Evolutionary conservation across 1,140 invertebrate genomes (phyloP).

Genomic region (Leptopilina boulardi): DNA sequence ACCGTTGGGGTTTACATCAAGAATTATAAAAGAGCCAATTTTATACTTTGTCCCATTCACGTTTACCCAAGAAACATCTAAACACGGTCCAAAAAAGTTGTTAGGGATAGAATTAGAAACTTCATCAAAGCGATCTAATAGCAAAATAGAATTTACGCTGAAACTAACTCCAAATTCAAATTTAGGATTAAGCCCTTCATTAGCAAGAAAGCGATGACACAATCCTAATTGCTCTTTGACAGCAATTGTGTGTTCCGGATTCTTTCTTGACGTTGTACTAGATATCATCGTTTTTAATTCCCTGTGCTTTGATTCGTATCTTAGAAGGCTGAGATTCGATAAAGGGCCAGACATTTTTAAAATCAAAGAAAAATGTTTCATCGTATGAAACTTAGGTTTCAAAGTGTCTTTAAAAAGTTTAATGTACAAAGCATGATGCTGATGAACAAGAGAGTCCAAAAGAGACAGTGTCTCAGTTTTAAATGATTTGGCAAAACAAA

Average conservation of each 20-base stretch:
- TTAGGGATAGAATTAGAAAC: not conserved
- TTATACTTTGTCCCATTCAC: not conserved
- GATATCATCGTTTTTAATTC: conserved; percentile 6
- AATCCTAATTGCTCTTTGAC: conserved; percentile 23
- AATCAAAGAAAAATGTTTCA: not conserved
- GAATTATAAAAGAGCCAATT: conserved; percentile 24
- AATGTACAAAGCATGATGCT: conserved; percentile 21
- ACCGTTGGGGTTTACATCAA: not conserved
- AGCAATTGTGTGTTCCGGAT: conserved; percentile 26
- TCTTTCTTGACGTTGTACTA: conserved; percentile 4
- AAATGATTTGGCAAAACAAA: not conserved
- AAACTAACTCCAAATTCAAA: not conserved
- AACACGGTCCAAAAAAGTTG: not conserved
- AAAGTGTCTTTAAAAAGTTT: conserved; percentile 25
- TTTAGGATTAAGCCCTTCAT: not conserved
- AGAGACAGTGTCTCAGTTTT: not conserved
- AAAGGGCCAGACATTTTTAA: conserved; percentile 23
- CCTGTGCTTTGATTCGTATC: conserved; percentile 1
- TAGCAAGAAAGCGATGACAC: conserved; percentile 10
- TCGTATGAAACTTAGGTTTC: conserved; percentile 25
- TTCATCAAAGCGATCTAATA: no score
- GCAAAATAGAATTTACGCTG: no score
- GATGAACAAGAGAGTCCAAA: not conserved
- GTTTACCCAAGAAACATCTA: conserved; percentile 31
- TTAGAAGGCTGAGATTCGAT: not conserved